Evolutionary conservation across 2,113 vertebrate species (phyloP).

Genomic region (Trachemys scripta): DNA sequence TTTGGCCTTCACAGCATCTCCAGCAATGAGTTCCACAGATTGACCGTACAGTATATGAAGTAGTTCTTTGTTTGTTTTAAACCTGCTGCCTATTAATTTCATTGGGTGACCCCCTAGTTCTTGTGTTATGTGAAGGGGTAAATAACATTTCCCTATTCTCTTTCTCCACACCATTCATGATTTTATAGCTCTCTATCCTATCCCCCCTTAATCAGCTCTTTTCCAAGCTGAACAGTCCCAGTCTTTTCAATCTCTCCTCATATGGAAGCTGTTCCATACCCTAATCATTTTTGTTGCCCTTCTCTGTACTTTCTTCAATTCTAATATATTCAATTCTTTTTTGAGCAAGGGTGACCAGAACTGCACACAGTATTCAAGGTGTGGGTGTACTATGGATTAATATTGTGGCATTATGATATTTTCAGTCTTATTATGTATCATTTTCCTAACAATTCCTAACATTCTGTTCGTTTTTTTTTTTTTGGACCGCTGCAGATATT

Average conservation of each 20-base stretch:
- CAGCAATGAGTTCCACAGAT: too few relatives aligned
- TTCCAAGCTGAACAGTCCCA: neutral
- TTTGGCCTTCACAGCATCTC: too few relatives aligned
- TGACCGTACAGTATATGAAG: too few relatives aligned
- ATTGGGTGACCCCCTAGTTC: too few relatives aligned
- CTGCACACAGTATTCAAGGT: neutral
- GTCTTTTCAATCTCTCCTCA: neutral
- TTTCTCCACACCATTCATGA: too few relatives aligned
- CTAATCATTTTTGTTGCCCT: neutral
- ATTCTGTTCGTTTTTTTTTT: neutral
- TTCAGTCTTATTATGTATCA: neutral
- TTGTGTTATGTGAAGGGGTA: too few relatives aligned
- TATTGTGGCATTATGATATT: neutral
- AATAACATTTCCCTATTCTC: too few relatives aligned
- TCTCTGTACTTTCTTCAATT: neutral
- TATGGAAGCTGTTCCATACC: neutral
- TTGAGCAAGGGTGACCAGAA: neutral
- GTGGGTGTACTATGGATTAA: neutral
- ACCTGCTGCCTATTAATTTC: too few relatives aligned
- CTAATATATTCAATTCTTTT: neutral
- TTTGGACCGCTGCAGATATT: neutral
- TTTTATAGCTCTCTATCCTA: too few relatives aligned
- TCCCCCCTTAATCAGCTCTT: neutral
- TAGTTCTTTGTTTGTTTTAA: too few relatives aligned
- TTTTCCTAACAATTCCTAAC: neutral